phyloP scores from a whole-genome alignment of 2,888 invertebrate genomes.

The Drosophila setosimentum region DNA sequence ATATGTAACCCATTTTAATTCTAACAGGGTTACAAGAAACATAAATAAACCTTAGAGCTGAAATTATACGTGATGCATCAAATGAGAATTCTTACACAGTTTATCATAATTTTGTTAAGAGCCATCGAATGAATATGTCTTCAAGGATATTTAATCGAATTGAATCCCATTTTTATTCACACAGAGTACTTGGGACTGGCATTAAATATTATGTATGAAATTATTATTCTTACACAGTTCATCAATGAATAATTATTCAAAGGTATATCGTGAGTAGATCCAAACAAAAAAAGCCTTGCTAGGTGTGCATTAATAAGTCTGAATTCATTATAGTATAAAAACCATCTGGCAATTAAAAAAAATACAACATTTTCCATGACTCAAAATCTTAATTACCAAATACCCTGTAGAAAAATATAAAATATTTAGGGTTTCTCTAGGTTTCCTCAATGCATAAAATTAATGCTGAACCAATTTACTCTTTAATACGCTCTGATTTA shows the following conservation, averaged over 20 bases:
- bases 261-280: not conserved
- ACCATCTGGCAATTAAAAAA: slow-evolving; percentile 34
- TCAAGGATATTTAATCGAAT: not conserved
- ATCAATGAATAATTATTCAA: not conserved
- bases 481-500: not conserved
- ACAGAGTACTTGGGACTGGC: not conserved
- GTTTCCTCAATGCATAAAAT: not conserved
- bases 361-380: slow-evolving; percentile 17
- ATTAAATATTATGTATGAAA: not conserved
- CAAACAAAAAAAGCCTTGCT: not conserved
- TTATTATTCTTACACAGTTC: not conserved
- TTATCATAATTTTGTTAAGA: not conserved
- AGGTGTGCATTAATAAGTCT: not conserved
- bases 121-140: not conserved
- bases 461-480: not conserved
- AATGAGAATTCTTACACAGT: not conserved
- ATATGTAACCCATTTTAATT: slow-evolving; percentile 43
- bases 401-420: not conserved
- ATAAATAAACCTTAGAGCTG: not conserved
- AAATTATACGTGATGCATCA: not conserved
- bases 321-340: not conserved
- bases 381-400: not conserved
- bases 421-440: not conserved
- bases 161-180: too few relatives aligned
- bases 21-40: not conserved